These are phyloP conservation scores for Drymodes brunneopygia DNA, from an alignment of 2,113 vertebrate genomes.

Conservation along the genomic window DNA sequence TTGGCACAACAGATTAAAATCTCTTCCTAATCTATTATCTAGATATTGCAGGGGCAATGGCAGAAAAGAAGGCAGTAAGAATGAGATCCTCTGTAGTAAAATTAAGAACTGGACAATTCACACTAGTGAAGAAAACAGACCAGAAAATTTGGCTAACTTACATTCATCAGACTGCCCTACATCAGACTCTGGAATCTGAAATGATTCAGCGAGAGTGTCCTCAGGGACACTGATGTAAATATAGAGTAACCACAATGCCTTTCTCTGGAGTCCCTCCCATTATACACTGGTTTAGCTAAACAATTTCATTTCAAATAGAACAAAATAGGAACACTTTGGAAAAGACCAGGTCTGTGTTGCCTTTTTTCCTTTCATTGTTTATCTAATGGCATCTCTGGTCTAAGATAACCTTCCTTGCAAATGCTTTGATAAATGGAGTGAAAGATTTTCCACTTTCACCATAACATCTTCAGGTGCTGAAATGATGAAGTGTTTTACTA, in stretches of 20 bases:
- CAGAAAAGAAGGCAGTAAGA: neutral
- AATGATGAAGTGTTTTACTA: neutral
- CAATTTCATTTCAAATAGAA: neutral
- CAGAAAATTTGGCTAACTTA: neutral
- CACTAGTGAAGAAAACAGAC: neutral
- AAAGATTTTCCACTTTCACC: neutral
- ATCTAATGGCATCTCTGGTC: neutral
- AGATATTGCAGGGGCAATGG: neutral
- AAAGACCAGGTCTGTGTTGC: neutral
- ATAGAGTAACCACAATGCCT: constrained; percentile 13
- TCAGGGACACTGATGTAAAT: constrained; percentile 31
- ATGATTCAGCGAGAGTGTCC: constrained; percentile 25
- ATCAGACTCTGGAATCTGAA: neutral
- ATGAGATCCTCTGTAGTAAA: neutral
- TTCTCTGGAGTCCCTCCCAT: neutral
- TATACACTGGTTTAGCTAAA: neutral
- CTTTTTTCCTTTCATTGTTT: neutral
- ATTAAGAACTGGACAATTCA: neutral
- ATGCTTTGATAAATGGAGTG: neutral
- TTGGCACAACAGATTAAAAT: neutral
- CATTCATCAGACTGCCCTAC: neutral
- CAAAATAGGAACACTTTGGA: neutral
- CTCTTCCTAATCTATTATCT: neutral
- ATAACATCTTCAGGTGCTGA: neutral
- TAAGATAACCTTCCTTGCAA: neutral